Conservation (phyloP, 2,797 vertebrate species). For the Corythornis leucogaster region DNA sequence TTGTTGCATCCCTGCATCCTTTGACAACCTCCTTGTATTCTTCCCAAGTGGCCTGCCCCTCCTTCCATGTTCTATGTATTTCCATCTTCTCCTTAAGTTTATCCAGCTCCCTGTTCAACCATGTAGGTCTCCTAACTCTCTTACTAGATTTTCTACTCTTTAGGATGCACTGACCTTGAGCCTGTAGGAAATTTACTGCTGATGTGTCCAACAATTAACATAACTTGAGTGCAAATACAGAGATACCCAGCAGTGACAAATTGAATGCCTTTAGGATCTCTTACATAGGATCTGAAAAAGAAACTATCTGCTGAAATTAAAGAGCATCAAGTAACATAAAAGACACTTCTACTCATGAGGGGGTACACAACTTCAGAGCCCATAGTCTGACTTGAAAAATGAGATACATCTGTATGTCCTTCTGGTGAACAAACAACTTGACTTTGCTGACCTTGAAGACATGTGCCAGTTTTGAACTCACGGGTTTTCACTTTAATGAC, state of each 20-base stretch:
- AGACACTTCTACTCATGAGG: neutral
- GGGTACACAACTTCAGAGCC: neutral
- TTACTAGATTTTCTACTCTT: too few relatives aligned
- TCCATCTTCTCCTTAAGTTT: too few relatives aligned
- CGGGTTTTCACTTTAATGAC: neutral
- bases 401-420: neutral
- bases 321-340: neutral
- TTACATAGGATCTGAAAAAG: neutral
- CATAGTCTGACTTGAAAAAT: neutral
- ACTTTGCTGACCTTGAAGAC: neutral
- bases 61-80: too few relatives aligned
- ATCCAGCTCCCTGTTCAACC: too few relatives aligned
- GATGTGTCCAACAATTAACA: neutral
- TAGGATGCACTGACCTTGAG: too few relatives aligned
- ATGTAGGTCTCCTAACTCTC: too few relatives aligned
- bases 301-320: neutral
- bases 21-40: too few relatives aligned
- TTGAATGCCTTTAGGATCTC: neutral
- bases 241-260: neutral
- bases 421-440: neutral
- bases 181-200: neutral
- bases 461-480: neutral
- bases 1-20: too few relatives aligned
- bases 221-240: neutral
- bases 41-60: too few relatives aligned